These are phyloP conservation scores for Taurulus bubalis DNA, from an alignment of 2,113 vertebrate genomes.

Conservation along the genomic window DNA sequence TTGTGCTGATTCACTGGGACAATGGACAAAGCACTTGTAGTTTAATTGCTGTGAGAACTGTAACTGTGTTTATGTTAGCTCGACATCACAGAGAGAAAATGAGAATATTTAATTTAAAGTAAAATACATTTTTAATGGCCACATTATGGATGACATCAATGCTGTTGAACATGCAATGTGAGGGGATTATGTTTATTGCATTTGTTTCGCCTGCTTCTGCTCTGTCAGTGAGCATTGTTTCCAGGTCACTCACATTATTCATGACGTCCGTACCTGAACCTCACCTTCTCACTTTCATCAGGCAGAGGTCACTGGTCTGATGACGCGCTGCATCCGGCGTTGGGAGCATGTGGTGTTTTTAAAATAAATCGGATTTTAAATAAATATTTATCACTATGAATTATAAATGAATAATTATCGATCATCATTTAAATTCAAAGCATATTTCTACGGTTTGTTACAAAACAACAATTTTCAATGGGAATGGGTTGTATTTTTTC, in stretches of 20 bases:
- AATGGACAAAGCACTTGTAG: no score
- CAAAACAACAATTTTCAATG: no score
- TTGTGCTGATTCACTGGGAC: no score
- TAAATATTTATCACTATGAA: no score
- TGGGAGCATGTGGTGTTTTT: slow-evolving; percentile 12
- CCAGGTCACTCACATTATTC: slow-evolving; percentile 17
- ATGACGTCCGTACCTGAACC: slow-evolving; percentile 31
- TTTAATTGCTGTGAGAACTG: no score
- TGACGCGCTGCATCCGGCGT: not conserved
- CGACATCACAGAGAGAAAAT: not conserved
- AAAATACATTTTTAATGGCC: not conserved
- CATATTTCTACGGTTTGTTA: no score
- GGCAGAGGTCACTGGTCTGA: not conserved
- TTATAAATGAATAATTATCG: no score
- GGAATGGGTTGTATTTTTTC: no score
- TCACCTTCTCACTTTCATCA: slow-evolving; percentile 34
- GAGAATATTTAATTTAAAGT: not conserved
- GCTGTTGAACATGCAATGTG: not conserved
- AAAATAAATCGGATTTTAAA: no score
- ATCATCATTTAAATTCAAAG: no score
- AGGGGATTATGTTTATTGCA: slow-evolving; percentile 21
- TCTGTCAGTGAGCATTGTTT: not conserved
- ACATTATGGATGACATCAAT: not conserved
- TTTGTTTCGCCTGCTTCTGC: slow-evolving; percentile 24
- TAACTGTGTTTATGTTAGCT: not conserved